These are phyloP conservation scores for Aleiodes sp. DNA, from an alignment of 1,140 invertebrate species.

Conservation along the genomic window DNA sequence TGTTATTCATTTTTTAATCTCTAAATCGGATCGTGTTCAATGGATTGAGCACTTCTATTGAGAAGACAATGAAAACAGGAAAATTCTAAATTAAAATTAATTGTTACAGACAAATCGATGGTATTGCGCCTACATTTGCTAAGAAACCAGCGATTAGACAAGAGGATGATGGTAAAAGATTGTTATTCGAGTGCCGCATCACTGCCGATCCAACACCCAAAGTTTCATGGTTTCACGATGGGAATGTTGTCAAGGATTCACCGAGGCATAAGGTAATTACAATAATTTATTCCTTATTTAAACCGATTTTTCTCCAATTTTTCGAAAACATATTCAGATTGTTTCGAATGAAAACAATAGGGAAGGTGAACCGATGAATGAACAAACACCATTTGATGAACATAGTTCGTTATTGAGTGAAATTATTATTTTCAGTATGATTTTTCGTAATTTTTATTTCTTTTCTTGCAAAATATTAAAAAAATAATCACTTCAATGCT, in stretches of 20 bases:
- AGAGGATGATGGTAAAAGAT: slow-evolving; percentile 94
- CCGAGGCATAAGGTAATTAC: slow-evolving; percentile 81
- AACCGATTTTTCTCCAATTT: background rate
- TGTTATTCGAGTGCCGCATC: slow-evolving; percentile 95
- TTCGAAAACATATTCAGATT: slow-evolving; percentile 4
- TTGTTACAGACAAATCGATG: slow-evolving; percentile 89
- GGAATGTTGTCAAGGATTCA: slow-evolving; percentile 78
- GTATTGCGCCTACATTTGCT: slow-evolving; percentile 95
- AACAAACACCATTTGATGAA: too few relatives aligned
- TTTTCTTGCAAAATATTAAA: too few relatives aligned
- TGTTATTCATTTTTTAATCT: too few relatives aligned
- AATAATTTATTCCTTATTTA: background rate
- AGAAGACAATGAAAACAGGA: too few relatives aligned
- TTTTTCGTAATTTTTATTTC: too few relatives aligned
- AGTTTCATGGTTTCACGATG: slow-evolving; percentile 93
- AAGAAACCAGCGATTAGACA: slow-evolving; percentile 97
- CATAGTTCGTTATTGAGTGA: too few relatives aligned
- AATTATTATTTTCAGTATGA: too few relatives aligned
- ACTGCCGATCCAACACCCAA: slow-evolving; percentile 92
- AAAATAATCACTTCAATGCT: too few relatives aligned
- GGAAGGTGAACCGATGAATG: too few relatives aligned
- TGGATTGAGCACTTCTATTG: too few relatives aligned
- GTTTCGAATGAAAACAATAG: too few relatives aligned
- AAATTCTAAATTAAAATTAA: background rate
- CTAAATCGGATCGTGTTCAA: too few relatives aligned